These are phyloP conservation scores for Drosophila eohydei DNA, from an alignment of 2,888 invertebrate species.

Conservation along the genomic window DNA sequence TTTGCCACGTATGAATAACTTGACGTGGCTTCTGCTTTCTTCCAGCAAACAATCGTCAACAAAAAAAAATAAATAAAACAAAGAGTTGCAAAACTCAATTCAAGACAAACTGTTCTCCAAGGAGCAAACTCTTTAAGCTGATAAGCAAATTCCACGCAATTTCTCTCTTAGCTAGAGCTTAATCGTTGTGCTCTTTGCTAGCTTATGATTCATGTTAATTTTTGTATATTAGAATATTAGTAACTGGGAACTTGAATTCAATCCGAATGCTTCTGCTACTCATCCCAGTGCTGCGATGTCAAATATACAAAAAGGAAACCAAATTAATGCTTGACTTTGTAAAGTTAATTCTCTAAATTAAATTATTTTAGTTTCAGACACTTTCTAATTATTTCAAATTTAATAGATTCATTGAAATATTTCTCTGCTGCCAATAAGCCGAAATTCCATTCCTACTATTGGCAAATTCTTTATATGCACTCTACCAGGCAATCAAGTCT, in stretches of 20 bases:
- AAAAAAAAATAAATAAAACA: background rate
- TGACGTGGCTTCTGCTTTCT: constrained; percentile 35
- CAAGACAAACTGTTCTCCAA: constrained; percentile 1
- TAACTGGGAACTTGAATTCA: too few species aligned
- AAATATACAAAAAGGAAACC: too few species aligned
- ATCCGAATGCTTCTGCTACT: too few species aligned
- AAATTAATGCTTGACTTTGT: background rate
- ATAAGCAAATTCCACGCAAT: background rate
- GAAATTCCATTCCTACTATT: too few species aligned
- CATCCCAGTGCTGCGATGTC: too few species aligned
- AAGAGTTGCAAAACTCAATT: background rate
- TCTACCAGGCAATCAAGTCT: background rate
- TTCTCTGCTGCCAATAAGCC: background rate
- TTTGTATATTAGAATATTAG: background rate
- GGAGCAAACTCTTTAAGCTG: background rate
- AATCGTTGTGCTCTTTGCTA: background rate
- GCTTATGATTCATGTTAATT: background rate
- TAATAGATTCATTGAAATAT: background rate
- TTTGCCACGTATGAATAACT: constrained; percentile 62
- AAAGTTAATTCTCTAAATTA: background rate
- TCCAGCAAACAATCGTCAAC: background rate
- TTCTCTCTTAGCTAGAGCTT: background rate
- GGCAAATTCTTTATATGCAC: background rate
- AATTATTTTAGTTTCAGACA: background rate
- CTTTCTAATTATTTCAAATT: background rate